Evolutionary conservation across 2,888 invertebrate genomes (phyloP).

Genomic region (Himalopsyche japonica): DNA sequence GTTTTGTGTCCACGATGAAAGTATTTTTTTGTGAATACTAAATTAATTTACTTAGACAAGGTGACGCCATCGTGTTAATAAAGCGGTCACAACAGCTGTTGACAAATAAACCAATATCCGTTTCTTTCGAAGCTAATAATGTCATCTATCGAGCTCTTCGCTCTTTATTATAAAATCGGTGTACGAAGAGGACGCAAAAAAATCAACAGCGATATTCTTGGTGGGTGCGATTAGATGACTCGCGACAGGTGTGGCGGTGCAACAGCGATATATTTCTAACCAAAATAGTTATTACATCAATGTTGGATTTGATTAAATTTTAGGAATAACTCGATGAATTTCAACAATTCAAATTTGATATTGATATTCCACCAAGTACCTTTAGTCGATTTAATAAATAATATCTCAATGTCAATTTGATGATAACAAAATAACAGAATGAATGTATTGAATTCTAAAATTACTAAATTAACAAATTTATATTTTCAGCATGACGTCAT

Average conservation of each 20-base stretch:
- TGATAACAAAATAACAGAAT: too few relatives aligned
- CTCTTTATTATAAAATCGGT: neutral
- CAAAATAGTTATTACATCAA: neutral
- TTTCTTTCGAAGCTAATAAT: neutral
- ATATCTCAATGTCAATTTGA: too few relatives aligned
- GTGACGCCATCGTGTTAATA: neutral
- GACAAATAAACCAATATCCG: neutral
- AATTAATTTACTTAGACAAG: neutral
- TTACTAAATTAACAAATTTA: too few relatives aligned
- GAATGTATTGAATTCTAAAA: too few relatives aligned
- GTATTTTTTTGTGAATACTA: neutral
- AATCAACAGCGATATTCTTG: neutral
- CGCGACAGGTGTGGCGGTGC: neutral
- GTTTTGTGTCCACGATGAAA: neutral
- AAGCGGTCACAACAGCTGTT: neutral
- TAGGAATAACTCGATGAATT: neutral
- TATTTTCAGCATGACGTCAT: too few relatives aligned
- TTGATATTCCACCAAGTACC: too few relatives aligned
- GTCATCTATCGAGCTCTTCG: neutral
- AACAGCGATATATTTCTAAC: neutral
- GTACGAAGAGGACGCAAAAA: neutral
- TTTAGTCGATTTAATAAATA: too few relatives aligned
- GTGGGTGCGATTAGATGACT: neutral
- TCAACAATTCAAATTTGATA: too few relatives aligned
- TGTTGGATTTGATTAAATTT: neutral